These are phyloP conservation scores for Pimpla rufipes DNA, from an alignment of 2,888 invertebrate genomes.

Conservation along the genomic window DNA sequence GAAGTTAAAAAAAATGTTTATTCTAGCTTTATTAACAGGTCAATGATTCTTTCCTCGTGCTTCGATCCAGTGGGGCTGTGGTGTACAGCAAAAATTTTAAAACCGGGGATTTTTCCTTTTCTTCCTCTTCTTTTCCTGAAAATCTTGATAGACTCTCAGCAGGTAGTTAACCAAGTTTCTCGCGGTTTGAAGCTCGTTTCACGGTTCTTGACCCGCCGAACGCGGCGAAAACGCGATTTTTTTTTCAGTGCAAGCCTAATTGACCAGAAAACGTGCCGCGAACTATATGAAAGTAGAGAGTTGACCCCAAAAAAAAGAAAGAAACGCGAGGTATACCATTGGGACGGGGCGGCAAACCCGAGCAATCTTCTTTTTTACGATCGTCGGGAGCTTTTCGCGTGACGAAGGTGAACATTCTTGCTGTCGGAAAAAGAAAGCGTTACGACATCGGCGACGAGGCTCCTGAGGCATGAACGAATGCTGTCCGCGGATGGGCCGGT, in stretches of 20 bases:
- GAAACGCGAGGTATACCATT: not conserved
- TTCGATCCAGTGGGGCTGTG: too few species aligned
- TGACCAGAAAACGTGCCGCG: constrained; percentile 14
- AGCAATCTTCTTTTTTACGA: constrained; percentile 45
- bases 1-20: too few species aligned
- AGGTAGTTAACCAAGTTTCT: not conserved
- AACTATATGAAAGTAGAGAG: constrained; percentile 18
- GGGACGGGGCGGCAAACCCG: not conserved
- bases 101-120: too few species aligned
- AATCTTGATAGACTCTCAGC: not conserved
- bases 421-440: constrained; percentile 8
- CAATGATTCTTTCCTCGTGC: not conserved
- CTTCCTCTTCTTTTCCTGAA: too few species aligned
- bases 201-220: not conserved
- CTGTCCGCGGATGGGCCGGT: too few species aligned
- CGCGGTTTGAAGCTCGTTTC: not conserved
- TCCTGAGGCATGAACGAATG: constrained; percentile 26
- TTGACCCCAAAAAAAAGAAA: constrained; percentile 27
- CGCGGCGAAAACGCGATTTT: not conserved
- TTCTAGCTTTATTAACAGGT: not conserved
- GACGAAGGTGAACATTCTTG: constrained; percentile 32
- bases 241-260: constrained; percentile 16
- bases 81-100: too few species aligned
- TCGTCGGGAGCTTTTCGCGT: constrained; percentile 41
- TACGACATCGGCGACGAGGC: constrained; percentile 19